These are phyloP conservation scores for Eolophus roseicapilla DNA, from an alignment of 2,113 vertebrate species.

Conservation along the genomic window DNA sequence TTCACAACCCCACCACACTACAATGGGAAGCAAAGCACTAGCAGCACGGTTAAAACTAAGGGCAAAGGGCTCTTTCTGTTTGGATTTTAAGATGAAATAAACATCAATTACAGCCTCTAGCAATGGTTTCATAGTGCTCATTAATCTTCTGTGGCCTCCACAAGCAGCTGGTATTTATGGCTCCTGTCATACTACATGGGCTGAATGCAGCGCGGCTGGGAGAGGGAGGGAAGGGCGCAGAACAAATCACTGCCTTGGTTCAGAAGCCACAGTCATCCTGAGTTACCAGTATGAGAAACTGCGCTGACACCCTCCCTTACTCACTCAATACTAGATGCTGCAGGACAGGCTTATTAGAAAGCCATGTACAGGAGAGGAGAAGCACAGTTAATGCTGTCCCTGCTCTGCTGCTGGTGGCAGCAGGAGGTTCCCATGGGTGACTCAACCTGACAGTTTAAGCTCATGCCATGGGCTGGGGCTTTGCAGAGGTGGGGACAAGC, in stretches of 20 bases:
- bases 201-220: background rate
- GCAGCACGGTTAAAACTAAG: background rate
- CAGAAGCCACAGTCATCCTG: background rate
- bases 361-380: background rate
- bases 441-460: background rate
- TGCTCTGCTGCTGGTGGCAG: background rate
- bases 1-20: background rate
- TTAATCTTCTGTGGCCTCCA: background rate
- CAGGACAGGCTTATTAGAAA: background rate
- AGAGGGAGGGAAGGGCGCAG: background rate
- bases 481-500: background rate
- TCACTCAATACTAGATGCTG: background rate
- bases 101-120: background rate
- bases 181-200: background rate
- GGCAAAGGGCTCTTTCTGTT: background rate
- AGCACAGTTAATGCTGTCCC: background rate
- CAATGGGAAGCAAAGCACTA: background rate
- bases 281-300: background rate
- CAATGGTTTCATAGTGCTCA: background rate
- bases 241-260: background rate
- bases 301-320: background rate
- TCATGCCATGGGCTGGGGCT: background rate
- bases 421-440: rapidly evolving
- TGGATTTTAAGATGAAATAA: background rate
- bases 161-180: background rate